These are phyloP conservation scores for Sebastes paucispinis DNA, from an alignment of 2,797 vertebrate genomes.

Conservation along the genomic window DNA sequence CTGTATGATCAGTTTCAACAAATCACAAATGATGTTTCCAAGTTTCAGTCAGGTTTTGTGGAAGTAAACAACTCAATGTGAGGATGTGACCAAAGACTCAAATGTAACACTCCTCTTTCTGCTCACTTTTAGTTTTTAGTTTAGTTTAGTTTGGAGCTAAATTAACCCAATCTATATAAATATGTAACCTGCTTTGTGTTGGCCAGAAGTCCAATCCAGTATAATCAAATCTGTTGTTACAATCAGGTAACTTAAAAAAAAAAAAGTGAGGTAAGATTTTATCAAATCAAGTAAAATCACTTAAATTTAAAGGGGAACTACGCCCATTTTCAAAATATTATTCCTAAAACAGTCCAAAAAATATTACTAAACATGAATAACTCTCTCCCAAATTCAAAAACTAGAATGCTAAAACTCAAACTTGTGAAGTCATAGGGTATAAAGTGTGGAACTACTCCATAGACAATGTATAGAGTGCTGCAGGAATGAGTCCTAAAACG, in stretches of 20 bases:
- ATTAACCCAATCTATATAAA: background rate
- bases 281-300: background rate
- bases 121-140: background rate
- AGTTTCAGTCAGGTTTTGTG: background rate
- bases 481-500: no score
- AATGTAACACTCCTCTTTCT: background rate
- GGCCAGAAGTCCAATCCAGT: background rate
- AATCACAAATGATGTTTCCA: background rate
- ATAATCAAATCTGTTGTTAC: background rate
- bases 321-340: no score
- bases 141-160: background rate
- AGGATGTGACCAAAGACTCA: background rate
- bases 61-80: background rate
- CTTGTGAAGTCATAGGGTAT: no score
- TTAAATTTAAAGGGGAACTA: background rate
- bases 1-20: background rate
- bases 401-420: no score
- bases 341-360: no score
- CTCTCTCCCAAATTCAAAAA: no score
- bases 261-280: background rate
- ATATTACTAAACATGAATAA: no score
- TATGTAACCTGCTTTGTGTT: background rate
- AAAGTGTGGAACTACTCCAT: no score
- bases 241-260: background rate
- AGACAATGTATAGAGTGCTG: no score